phyloP scores from a whole-genome alignment of 2,113 vertebrate genomes.

The Platysteira castanea region DNA sequence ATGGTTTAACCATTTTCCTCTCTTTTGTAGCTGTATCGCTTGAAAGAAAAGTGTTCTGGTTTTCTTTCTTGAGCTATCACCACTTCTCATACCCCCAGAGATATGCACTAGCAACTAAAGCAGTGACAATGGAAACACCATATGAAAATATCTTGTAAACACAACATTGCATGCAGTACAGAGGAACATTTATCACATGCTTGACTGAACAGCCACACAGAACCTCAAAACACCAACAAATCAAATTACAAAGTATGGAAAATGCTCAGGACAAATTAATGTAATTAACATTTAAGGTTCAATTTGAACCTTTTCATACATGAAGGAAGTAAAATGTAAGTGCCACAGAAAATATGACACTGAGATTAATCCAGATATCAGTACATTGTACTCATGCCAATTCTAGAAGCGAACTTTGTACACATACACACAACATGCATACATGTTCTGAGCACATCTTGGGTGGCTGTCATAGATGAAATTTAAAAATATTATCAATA shows the following conservation, averaged over 20 bases:
- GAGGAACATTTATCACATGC: slow-evolving; percentile 14
- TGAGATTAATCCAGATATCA: slow-evolving; percentile 67
- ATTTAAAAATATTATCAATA: neutral
- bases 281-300: neutral
- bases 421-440: neutral
- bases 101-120: neutral
- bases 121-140: neutral
- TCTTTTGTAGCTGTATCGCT: neutral
- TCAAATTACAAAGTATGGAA: neutral
- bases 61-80: neutral
- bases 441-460: neutral
- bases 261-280: neutral
- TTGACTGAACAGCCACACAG: slow-evolving; percentile 22
- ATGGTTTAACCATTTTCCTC: neutral
- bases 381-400: neutral
- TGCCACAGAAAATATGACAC: slow-evolving; percentile 44
- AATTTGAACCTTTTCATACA: slow-evolving; percentile 28
- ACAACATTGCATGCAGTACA: slow-evolving; percentile 21
- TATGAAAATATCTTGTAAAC: slow-evolving; percentile 4
- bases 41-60: neutral
- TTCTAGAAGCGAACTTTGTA: neutral
- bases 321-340: slow-evolving; percentile 11
- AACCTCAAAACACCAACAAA: neutral
- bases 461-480: neutral
- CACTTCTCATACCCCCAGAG: neutral